Conservation (phyloP, 2,888 invertebrate genomes). For the Athrips mouffetella region DNA sequence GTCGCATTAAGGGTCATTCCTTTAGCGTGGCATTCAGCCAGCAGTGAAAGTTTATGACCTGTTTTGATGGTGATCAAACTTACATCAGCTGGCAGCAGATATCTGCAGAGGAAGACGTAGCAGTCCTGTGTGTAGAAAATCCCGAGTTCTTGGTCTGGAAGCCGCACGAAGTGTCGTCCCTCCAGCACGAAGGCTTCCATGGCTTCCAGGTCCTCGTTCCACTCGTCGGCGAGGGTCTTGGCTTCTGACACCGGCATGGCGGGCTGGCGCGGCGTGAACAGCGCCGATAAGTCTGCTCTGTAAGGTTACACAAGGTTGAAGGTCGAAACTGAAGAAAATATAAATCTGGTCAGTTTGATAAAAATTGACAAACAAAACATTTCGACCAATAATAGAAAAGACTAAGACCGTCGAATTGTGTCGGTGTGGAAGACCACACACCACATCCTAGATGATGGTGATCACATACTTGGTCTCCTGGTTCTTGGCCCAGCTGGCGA, state of each 20-base stretch:
- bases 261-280: constrained; percentile 97
- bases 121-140: constrained; percentile 96
- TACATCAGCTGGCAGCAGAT: constrained; percentile 88
- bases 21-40: not conserved
- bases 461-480: constrained; percentile 86
- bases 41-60: too few species aligned
- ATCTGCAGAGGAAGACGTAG: constrained; percentile 98
- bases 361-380: too few species aligned
- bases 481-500: constrained; percentile 93
- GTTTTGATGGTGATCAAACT: constrained; percentile 32
- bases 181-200: constrained; percentile 99
- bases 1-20: too few species aligned
- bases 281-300: constrained; percentile 94
- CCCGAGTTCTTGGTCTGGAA: constrained; percentile 96
- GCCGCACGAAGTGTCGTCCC: constrained; percentile 96
- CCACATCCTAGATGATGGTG: too few species aligned
- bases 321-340: too few species aligned
- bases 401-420: too few species aligned
- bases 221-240: constrained; percentile 92
- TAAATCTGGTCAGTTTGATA: too few species aligned
- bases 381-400: too few species aligned
- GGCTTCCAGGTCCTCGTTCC: constrained; percentile 98
- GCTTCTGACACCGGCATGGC: constrained; percentile 91
- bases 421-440: too few species aligned
- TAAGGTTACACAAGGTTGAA: too few species aligned